phyloP scores from a whole-genome alignment of 1,140 invertebrate species.

The Samia ricini region DNA sequence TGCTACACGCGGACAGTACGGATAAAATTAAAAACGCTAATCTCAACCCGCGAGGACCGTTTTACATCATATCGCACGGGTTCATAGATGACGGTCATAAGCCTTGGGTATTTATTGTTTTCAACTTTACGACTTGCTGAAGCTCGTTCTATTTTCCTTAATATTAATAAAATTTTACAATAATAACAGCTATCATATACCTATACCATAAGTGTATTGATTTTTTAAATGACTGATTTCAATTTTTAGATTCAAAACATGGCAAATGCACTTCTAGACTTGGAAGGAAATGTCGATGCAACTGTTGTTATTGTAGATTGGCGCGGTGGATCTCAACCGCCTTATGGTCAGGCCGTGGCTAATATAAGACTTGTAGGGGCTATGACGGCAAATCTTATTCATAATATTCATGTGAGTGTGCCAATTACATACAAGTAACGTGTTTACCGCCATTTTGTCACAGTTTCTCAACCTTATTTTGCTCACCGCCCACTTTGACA shows the following conservation, averaged over 20 bases:
- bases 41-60: conserved; percentile 79
- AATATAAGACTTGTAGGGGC: conserved; percentile 92
- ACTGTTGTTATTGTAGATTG: conserved; percentile 92
- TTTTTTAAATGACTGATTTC: too few relatives aligned
- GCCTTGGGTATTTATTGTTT: conserved; percentile 81
- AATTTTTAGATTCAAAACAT: conserved; percentile 77
- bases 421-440: too few relatives aligned
- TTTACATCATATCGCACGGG: conserved; percentile 90
- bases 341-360: conserved; percentile 93
- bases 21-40: conserved; percentile 79
- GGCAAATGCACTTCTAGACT: conserved; percentile 79
- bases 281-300: conserved; percentile 82
- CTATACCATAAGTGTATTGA: too few relatives aligned
- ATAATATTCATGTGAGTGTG: conserved; percentile 78
- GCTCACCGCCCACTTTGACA: background rate
- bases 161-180: too few relatives aligned
- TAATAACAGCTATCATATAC: too few relatives aligned
- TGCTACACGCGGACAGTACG: conserved; percentile 81
- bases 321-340: conserved; percentile 89
- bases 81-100: conserved; percentile 90
- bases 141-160: too few relatives aligned
- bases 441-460: too few relatives aligned
- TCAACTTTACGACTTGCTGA: background rate
- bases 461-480: too few relatives aligned
- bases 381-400: conserved; percentile 86